Evolutionary conservation across 2,797 vertebrate species (phyloP), one percentile per base, ranked within the genome.

Genomic region (Epinephelus awoara): DNA sequence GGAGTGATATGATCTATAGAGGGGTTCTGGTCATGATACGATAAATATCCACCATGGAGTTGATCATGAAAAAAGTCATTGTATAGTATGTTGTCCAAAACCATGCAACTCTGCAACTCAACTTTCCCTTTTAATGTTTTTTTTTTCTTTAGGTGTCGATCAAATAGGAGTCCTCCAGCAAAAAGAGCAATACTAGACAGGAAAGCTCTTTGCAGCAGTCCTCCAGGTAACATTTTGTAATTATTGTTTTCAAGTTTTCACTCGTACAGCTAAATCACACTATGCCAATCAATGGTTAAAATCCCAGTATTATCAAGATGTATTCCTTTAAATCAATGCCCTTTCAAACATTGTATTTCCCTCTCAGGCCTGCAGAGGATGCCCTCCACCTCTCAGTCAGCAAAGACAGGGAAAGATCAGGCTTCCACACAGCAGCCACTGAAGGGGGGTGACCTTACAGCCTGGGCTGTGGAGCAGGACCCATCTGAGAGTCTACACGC

Each of bases 361-460:
- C 47, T 38, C 0, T 64, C 68, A 95, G 94, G 80, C 89, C 91
- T 93, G 74, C 88, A 93, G 82, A 93, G 91, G 91, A 84, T 83
- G 72, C 91, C 86, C 72, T 92, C 88, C 72, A 74, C 89, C 73
- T 87, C 85, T 67, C 83, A 87, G 27, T 80, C 81, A 49, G 76
- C 21, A 5, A 69, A 86, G 54, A n/a, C 42, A 2, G 76, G 61
- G 49, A 75, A 50, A 55, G 64, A 40, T n/a, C 85, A 77, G 56
- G 70, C 74, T 49, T 73, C 89, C 21, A 38, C 56, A 0, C 85
- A 75, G 59, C 61, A 62, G 55, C 42, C 77, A 2, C 14, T 76
- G 65, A 93, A 92, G 77, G 91, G 83, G 63, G 75, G 79, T 1
- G 85, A 88, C 3, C 90, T 83, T 65, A 85, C 93, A 29, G 78